Percentiles rank a stretch among this genome's conserved stretches.
phyloP scores from a whole-genome alignment of 2,888 invertebrate genomes.

The Plagodis dolabraria region DNA sequence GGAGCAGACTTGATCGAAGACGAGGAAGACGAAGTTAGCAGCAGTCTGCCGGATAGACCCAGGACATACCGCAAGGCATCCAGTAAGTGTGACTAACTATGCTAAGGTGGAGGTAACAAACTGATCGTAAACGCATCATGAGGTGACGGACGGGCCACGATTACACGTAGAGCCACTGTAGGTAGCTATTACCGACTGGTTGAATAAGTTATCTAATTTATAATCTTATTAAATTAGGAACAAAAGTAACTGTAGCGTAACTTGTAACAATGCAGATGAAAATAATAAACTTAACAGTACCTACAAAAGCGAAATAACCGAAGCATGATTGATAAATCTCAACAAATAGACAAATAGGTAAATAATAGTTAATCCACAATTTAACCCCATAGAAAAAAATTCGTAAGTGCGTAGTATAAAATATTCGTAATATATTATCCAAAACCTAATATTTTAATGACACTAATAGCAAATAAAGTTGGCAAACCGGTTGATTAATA shows the following conservation, averaged over 20 bases:
- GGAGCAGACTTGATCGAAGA: slow-evolving; percentile 84
- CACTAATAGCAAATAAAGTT: slow-evolving; percentile 25
- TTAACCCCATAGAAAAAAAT: slow-evolving; percentile 10
- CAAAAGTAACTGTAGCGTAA: slow-evolving; percentile 15
- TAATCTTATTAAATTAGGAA: slow-evolving; percentile 21
- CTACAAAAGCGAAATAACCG: slow-evolving; percentile 9
- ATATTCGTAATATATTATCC: too few species aligned
- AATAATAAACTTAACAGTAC: slow-evolving; percentile 23
- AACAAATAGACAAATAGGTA: slow-evolving; percentile 16
- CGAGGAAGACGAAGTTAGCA: slow-evolving; percentile 82
- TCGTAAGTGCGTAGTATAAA: not conserved
- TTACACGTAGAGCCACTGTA: slow-evolving; percentile 30
- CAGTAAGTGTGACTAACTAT: slow-evolving; percentile 74
- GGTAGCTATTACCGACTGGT: slow-evolving; percentile 21
- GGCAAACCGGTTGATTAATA: slow-evolving; percentile 25
- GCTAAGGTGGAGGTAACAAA: slow-evolving; percentile 32
- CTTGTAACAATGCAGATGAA: slow-evolving; percentile 15
- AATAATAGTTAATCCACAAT: slow-evolving; percentile 7
- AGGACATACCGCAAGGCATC: slow-evolving; percentile 83
- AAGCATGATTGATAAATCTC: slow-evolving; percentile 25
- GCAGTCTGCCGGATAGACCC: slow-evolving; percentile 74
- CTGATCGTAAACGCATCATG: slow-evolving; percentile 21
- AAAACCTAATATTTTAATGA: slow-evolving; percentile 20
- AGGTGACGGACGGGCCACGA: slow-evolving; percentile 35
- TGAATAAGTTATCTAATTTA: slow-evolving; percentile 16